A percentile compares a stretch with the other conserved stretches of the same genome.
Conservation (phyloP, 2,797 vertebrate genomes). For the Pitangus sulphuratus region DNA sequence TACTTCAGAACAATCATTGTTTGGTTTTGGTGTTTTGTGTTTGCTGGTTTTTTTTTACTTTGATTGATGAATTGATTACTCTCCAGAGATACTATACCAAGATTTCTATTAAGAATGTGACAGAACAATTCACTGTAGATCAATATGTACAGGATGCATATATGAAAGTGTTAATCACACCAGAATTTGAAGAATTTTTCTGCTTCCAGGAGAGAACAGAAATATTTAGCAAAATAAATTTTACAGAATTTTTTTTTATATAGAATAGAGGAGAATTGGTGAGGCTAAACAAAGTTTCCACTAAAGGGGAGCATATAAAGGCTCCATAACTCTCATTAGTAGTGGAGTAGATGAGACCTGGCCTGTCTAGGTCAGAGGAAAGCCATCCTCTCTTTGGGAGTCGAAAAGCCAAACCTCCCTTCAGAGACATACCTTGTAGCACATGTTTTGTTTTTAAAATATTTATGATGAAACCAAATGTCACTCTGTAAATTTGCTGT, state of each 20-base stretch:
- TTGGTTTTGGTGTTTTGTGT: not conserved
- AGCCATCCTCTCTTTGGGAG: not conserved
- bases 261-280: not conserved
- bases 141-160: not conserved
- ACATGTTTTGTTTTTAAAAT: not conserved
- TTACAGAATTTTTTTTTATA: not conserved
- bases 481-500: not conserved
- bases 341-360: not conserved
- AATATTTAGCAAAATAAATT: not conserved
- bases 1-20: accelerated
- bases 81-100: not conserved
- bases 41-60: not conserved
- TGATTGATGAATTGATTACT: not conserved
- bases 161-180: not conserved
- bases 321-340: not conserved
- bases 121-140: not conserved
- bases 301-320: not conserved
- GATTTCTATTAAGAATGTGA: not conserved
- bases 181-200: not conserved
- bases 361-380: not conserved
- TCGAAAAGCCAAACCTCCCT: not conserved
- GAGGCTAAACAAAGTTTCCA: not conserved
- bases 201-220: not conserved
- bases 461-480: not conserved
- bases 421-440: not conserved